Base-by-base conservation (phyloP, 2,888 invertebrate species). In the Erebia aethiops region DNA sequence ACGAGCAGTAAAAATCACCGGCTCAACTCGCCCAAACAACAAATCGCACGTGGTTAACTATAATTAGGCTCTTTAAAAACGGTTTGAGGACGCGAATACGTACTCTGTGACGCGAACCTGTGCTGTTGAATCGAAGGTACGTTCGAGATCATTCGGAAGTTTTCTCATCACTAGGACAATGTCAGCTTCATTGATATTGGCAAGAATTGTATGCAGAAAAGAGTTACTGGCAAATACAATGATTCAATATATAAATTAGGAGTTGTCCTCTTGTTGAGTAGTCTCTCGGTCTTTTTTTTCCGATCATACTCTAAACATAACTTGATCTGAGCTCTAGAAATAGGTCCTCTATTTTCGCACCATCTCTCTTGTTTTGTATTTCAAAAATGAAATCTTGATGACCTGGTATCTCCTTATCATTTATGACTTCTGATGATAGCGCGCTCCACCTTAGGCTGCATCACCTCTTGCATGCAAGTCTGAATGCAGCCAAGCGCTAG, bases 81-180 rank as follows among this genome's bases (percentile, higher is more conserved):
- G 51, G 51, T 43, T 46, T 72, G 79, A 79, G 77, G 74, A 81
- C 79, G 84, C 80, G 82, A 85, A 85, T n/a, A n/a, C n/a, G n/a
- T n/a, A n/a, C n/a, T n/a, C n/a, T n/a, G n/a, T n/a, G 74, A 81
- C 79, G 84, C 80, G 82, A 85, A 85, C 87, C 87, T 88, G 35
- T 86, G 86, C 78, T 71, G 75, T 71, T 74, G 74, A 75, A 74
- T 71, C 76, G 82, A 88, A 89, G 89, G 87, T 86, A 84, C 87
- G 80, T 14, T 18, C 52, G 18, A 54, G 46, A 21, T 49, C 46
- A 49, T 62, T 62, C 21, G 13, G 46, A 14, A 49, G 14, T 21
- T 46, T 54, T 64, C 11, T 41, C 56, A 57, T 54, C 21, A 60
- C 43, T 16, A 61, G 16, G 7, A 26, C 56, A 57, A 26, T 57